A percentile compares a stretch with the other conserved stretches of the same genome.
phyloP scores from a whole-genome alignment of 2,113 vertebrate genomes.

The Erpornis zantholeuca region DNA sequence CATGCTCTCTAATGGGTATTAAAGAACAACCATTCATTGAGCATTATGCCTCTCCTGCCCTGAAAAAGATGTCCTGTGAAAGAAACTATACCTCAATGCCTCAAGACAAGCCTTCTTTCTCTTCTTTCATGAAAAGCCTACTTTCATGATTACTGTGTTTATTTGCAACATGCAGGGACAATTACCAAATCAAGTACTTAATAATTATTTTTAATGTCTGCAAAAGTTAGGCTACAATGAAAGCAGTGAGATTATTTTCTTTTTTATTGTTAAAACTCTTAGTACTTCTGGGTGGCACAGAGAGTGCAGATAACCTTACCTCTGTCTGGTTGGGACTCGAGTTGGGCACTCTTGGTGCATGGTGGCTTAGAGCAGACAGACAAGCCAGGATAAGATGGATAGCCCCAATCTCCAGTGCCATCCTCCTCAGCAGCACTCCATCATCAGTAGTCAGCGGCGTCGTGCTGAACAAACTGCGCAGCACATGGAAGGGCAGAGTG shows the following conservation, averaged over 20 bases:
- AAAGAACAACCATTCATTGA: neutral
- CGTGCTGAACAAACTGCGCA: constrained; percentile 90
- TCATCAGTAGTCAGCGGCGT: constrained; percentile 95
- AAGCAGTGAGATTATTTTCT: neutral
- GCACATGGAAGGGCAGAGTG: constrained; percentile 94
- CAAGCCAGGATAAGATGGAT: constrained; percentile 97
- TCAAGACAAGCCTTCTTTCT: neutral
- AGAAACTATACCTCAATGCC: neutral
- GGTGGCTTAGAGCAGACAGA: constrained; percentile 96
- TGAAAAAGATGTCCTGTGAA: neutral
- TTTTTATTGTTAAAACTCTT: neutral
- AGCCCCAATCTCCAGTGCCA: constrained; percentile 96
- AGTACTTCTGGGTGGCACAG: neutral
- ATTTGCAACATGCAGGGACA: neutral
- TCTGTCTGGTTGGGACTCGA: constrained; percentile 84
- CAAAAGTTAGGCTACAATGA: neutral
- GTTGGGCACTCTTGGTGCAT: constrained; percentile 90
- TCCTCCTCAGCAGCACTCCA: constrained; percentile 90
- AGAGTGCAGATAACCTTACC: constrained; percentile 68
- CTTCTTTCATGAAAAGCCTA: neutral
- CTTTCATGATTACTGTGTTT: neutral
- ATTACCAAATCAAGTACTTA: neutral
- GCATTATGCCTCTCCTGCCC: neutral
- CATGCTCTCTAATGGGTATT: neutral
- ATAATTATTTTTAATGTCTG: neutral